phyloP scores from a whole-genome alignment of 1,140 invertebrate genomes.

The Papilio dardanus region DNA sequence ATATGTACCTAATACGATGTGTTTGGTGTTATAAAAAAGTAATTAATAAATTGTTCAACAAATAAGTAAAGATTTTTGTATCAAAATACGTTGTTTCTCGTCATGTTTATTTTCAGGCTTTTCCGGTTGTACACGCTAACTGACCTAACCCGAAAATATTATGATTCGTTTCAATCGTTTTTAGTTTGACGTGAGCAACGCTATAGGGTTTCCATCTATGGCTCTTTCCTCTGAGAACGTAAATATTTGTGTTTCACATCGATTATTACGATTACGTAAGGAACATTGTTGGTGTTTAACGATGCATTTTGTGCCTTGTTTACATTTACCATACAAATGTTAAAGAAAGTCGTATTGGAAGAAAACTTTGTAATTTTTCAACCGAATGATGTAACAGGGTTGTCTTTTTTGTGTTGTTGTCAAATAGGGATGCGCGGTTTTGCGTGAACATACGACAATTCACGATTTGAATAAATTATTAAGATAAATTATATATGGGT shows the following conservation, averaged over 20 bases:
- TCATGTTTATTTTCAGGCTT: background rate
- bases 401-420: too few relatives aligned
- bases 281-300: constrained; percentile 10
- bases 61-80: background rate
- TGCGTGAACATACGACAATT: too few relatives aligned
- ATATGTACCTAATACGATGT: background rate
- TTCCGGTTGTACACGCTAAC: background rate
- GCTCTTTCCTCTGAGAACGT: constrained; percentile 10
- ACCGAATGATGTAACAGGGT: too few relatives aligned
- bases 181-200: background rate
- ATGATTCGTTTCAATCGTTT: background rate
- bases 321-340: background rate
- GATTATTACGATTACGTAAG: background rate
- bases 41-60: too few relatives aligned
- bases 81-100: background rate
- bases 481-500: too few relatives aligned
- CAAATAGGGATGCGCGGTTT: too few relatives aligned
- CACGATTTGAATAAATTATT: too few relatives aligned
- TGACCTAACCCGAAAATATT: background rate
- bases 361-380: background rate
- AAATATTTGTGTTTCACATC: constrained; percentile 10
- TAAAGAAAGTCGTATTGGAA: background rate
- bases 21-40: background rate
- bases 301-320: constrained; percentile 1
- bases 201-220: constrained; percentile 3